These are phyloP conservation scores for Sparus aurata DNA, from an alignment of 2,797 vertebrate species.

Conservation along the genomic window DNA sequence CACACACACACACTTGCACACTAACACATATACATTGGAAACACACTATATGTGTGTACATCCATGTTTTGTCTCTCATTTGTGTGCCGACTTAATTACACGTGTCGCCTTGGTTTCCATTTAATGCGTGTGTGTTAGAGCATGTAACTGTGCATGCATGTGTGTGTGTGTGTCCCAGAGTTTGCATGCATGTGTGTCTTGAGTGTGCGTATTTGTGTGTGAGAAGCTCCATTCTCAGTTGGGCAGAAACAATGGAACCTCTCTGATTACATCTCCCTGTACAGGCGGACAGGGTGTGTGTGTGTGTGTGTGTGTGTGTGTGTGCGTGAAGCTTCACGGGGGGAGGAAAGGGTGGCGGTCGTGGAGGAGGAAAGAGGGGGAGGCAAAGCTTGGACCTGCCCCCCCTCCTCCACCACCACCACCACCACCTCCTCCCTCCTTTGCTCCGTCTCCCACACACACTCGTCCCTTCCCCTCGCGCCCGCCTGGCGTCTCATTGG, in stretches of 20 bases:
- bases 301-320: conserved; percentile 56
- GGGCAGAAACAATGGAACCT: conserved; percentile 80
- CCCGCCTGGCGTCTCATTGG: conserved; percentile 77
- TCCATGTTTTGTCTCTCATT: conserved; percentile 48
- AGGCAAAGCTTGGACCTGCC: conserved; percentile 46
- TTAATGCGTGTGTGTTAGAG: neutral
- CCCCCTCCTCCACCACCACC: neutral
- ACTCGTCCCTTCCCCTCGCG: conserved; percentile 57
- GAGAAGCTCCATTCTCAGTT: conserved; percentile 66
- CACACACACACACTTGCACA: conserved; percentile 26
- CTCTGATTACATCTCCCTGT: conserved; percentile 82
- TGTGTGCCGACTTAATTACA: conserved; percentile 44
- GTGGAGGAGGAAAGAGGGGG: conserved; percentile 62
- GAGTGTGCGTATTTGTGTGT: conserved; percentile 62
- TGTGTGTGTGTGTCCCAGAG: conserved; percentile 1
- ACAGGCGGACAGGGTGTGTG: conserved; percentile 60
- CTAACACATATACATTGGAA: conserved; percentile 5
- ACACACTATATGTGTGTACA: conserved; percentile 1
- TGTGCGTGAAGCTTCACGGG: conserved; percentile 49
- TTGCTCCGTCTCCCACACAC: conserved; percentile 23
- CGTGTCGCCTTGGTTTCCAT: conserved; percentile 1
- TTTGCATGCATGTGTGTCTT: conserved; percentile 21
- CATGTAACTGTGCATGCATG: conserved; percentile 11
- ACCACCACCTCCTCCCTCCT: neutral
- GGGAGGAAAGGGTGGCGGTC: conserved; percentile 70